These are phyloP conservation scores for Nyctalus aviator DNA, from an alignment of 2,797 vertebrate species.

Conservation along the genomic window DNA sequence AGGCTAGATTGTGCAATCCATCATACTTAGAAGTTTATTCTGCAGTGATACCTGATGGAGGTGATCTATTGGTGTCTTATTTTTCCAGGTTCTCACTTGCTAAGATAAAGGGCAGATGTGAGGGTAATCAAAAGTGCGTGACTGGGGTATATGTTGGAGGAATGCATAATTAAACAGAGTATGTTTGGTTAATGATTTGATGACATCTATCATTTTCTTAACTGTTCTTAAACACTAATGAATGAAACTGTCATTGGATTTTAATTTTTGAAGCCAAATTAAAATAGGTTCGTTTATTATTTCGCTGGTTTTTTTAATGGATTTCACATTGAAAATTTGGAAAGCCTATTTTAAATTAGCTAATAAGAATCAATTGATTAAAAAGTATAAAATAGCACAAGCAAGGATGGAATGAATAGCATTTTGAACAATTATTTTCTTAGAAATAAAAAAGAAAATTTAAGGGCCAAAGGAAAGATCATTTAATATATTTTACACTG, in stretches of 20 bases:
- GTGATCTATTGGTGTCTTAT: not conserved
- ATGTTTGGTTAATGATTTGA: not conserved
- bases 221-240: not conserved
- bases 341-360: constrained; percentile 29
- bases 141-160: not conserved
- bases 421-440: constrained; percentile 32
- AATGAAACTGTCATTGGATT: not conserved
- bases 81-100: not conserved
- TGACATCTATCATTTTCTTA: not conserved
- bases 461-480: not conserved
- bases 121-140: not conserved
- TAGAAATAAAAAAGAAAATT: constrained; percentile 23
- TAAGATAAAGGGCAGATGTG: not conserved
- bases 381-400: not conserved
- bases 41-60: not conserved
- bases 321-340: not conserved
- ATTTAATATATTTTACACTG: not conserved
- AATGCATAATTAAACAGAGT: not conserved
- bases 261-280: constrained; percentile 44
- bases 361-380: not conserved
- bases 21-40: not conserved
- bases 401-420: not conserved
- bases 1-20: not conserved
- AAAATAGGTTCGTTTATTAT: not conserved
- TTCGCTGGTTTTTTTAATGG: not conserved